These are phyloP conservation scores for Pocota personata DNA, from an alignment of 2,888 invertebrate species.

Conservation along the genomic window DNA sequence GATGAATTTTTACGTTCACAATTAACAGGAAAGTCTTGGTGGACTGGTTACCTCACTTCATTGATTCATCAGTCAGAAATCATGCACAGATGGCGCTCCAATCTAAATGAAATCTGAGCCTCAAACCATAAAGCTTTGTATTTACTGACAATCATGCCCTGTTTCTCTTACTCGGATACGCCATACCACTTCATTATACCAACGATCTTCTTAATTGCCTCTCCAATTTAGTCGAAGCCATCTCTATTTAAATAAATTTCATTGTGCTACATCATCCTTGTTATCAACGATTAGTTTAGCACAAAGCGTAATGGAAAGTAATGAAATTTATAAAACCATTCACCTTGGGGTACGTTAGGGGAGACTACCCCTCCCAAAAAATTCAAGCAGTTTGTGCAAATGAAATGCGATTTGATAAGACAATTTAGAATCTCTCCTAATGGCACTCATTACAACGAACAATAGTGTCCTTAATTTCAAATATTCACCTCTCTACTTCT, in stretches of 20 bases:
- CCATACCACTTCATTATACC: conserved; percentile 14
- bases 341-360: background rate
- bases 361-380: background rate
- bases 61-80: no score
- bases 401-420: conserved; percentile 72
- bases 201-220: conserved; percentile 17
- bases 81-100: background rate
- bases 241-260: conserved; percentile 41
- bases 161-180: background rate
- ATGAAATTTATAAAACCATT: conserved; percentile 47
- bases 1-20: no score
- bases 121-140: background rate
- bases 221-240: conserved; percentile 16
- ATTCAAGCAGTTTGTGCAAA: conserved; percentile 62
- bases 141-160: background rate
- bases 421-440: conserved; percentile 68
- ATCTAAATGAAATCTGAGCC: conserved; percentile 1
- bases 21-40: no score
- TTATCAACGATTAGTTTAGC: conserved; percentile 54
- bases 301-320: conserved; percentile 35
- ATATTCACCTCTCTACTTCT: conserved; percentile 56
- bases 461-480: conserved; percentile 71
- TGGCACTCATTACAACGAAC: conserved; percentile 71
- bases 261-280: conserved; percentile 33
- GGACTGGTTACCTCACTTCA: no score